These are phyloP conservation scores for Dufourea novaeangliae DNA, from an alignment of 1,140 invertebrate genomes.

Conservation along the genomic window DNA sequence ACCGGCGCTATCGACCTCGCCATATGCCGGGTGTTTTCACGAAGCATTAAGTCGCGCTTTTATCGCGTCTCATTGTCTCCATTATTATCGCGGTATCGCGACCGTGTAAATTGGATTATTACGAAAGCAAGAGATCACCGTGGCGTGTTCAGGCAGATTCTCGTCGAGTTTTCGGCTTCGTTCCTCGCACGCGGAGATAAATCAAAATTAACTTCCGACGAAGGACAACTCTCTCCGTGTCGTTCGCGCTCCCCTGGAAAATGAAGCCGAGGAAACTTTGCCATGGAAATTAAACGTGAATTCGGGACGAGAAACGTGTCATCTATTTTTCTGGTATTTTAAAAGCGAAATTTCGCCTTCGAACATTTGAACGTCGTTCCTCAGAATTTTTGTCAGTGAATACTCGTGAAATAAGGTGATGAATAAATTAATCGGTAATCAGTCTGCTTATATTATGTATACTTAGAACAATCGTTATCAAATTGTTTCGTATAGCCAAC, in stretches of 20 bases:
- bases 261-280: background rate
- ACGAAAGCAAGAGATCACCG: too few species aligned
- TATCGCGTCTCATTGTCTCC: background rate
- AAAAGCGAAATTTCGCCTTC: too few species aligned
- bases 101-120: background rate
- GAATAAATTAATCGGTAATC: too few species aligned
- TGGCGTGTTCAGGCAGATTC: background rate
- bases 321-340: background rate
- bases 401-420: too few species aligned
- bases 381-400: too few species aligned
- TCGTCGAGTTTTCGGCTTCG: background rate
- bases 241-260: background rate
- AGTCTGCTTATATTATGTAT: too few species aligned
- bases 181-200: background rate
- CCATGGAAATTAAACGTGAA: conserved; percentile 6
- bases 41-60: background rate
- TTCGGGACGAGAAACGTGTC: background rate
- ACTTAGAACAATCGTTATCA: too few species aligned
- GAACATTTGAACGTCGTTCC: too few species aligned
- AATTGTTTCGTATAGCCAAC: too few species aligned
- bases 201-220: conserved; percentile 4
- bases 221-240: background rate
- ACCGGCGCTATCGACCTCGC: background rate
- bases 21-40: conserved; percentile 4
- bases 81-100: background rate